phyloP scores from a whole-genome alignment of 2,797 vertebrate genomes.

The Geotrypetes seraphini region DNA sequence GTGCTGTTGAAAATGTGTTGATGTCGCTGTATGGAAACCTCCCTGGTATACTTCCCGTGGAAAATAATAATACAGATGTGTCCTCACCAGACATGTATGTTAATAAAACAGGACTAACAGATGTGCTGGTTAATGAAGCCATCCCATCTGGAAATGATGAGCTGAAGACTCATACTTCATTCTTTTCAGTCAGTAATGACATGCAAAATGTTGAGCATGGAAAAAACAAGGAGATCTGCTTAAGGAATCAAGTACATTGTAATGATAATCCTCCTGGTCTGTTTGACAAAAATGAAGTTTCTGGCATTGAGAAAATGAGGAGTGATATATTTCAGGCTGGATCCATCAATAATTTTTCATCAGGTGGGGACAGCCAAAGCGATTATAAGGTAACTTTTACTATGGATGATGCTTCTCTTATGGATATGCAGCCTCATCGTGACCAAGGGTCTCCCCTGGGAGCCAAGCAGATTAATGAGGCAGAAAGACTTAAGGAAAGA shows the following conservation, averaged over 20 bases:
- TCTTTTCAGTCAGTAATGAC: constrained; percentile 29
- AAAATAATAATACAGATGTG: constrained; percentile 48
- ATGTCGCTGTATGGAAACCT: constrained; percentile 73
- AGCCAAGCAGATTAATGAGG: neutral
- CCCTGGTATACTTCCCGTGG: constrained; percentile 27
- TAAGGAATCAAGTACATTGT: constrained; percentile 26
- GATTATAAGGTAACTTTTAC: constrained; percentile 31
- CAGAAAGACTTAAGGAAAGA: neutral
- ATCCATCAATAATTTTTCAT: constrained; percentile 28
- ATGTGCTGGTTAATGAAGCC: constrained; percentile 36
- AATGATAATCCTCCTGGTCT: constrained; percentile 14
- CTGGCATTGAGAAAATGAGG: constrained; percentile 1
- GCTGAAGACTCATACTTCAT: constrained; percentile 19
- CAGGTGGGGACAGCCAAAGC: constrained; percentile 48
- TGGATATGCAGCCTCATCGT: constrained; percentile 4
- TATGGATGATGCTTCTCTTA: constrained; percentile 16
- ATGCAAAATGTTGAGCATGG: constrained; percentile 25
- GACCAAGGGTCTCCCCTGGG: neutral
- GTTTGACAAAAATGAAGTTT: constrained; percentile 20
- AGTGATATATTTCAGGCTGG: constrained; percentile 18
- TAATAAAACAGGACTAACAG: constrained; percentile 42
- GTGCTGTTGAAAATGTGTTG: constrained; percentile 75
- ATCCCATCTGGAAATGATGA: constrained; percentile 29
- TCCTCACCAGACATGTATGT: constrained; percentile 39
- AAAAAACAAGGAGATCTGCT: constrained; percentile 30